These are phyloP conservation scores for silkworm (Bombyx mori) DNA, from an alignment of 1,140 invertebrate genomes.

Conservation along the genomic window ASM3026992v2 NC_085133.1:2032001-2032500, in stretches of 20 bases:
- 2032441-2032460: not conserved
- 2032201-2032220: too few relatives aligned
- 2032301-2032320: too few relatives aligned
- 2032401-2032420: not conserved
- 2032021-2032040: constrained; percentile 52
- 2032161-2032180: constrained; percentile 45
- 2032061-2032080: constrained; percentile 63
- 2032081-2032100: constrained; percentile 57
- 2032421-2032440: not conserved
- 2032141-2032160: constrained; percentile 63
- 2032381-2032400: not conserved
- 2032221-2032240: too few relatives aligned
- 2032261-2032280: too few relatives aligned
- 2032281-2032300: too few relatives aligned
- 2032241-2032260: too few relatives aligned
- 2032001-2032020: constrained; percentile 52
- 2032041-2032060: constrained; percentile 63
- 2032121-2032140: constrained; percentile 64
- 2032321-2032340: too few relatives aligned
- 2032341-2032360: too few relatives aligned
- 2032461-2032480: not conserved
- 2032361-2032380: too few relatives aligned
- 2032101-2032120: constrained; percentile 60
- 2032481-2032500: not conserved
- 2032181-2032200: not conserved